Evolutionary conservation across 2,797 vertebrate species (phyloP), one percentile per base, ranked within the genome.

Genomic region (Toxotes lorentzi): DNA sequence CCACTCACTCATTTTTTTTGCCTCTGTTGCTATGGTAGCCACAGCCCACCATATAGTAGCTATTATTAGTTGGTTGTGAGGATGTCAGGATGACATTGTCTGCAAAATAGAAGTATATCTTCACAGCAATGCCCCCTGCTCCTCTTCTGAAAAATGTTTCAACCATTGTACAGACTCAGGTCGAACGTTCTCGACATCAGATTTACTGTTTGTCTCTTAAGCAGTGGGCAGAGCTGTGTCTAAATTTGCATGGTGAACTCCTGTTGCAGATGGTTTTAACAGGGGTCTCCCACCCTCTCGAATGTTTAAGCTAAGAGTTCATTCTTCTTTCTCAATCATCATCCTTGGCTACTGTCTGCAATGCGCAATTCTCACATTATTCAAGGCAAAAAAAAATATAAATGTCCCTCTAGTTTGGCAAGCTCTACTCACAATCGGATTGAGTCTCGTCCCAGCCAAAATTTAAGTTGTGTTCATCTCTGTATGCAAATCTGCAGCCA

Each of bases 11-110:
- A 40, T 38, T 62, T 86, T 67, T 87, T 88, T 86, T 88, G 78
- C 84, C 88, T 90, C 83, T 85, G 91, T 93, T 93, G 86, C 90
- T 64, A 93, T 92, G 87, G 91, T 38, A 91, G 82, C 87, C 79
- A 76, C 74, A 69, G 70, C 71, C 67, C 73, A 82, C 63, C 67
- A 85, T 79, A 84, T 61, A 84, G 51, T 59, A 65, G 69, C 80
- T 86, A 83, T 84, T 82, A 73, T 81, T 89, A 72, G 86, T 82
- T 66, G 48, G n/a, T 38, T 54, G 62, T 9, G 67, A 85, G 67
- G 74, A 87, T 69, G 84, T 80, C 61, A 68, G 57, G 43, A 76
- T 43, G 63, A 76, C 66, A 71, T 21, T 59, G 65, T 68, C 83
- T 73, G 67, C 13, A 70, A 81, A 30, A 81, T 62, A 81, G 67